These are phyloP conservation scores for Drosophila seguyi DNA, from an alignment of 1,140 invertebrate species.

Conservation along the genomic window DNA sequence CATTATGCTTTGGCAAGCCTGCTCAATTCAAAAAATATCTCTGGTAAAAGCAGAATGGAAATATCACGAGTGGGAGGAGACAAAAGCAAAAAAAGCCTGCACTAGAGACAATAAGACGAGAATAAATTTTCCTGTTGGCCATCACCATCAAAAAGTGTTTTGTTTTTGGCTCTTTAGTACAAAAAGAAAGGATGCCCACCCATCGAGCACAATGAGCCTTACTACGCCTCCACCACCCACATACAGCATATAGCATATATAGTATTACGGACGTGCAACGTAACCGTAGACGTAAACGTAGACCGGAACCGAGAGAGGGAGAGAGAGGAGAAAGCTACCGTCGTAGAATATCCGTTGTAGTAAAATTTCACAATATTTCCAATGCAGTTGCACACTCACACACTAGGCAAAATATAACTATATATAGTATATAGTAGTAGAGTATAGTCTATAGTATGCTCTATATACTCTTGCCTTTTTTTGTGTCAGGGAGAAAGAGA, in stretches of 20 bases:
- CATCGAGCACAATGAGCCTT: constrained; percentile 61
- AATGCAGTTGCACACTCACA: constrained; percentile 57
- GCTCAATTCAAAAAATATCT: constrained; percentile 12
- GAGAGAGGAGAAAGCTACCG: constrained; percentile 27
- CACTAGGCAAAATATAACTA: constrained; percentile 5
- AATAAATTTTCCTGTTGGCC: constrained; percentile 74
- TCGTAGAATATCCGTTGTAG: constrained; percentile 72
- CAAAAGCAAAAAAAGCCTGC: constrained; percentile 15
- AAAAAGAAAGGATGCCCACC: constrained; percentile 2
- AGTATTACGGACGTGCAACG: constrained; percentile 54
- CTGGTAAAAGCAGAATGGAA: not conserved
- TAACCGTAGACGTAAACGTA: constrained; percentile 46
- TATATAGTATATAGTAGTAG: constrained; percentile 52
- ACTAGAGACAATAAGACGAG: constrained; percentile 25
- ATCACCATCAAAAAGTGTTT: constrained; percentile 57
- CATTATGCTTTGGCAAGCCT: constrained; percentile 11
- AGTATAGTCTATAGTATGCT: constrained; percentile 68
- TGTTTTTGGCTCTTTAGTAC: constrained; percentile 18
- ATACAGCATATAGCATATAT: constrained; percentile 25
- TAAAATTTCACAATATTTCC: constrained; percentile 82
- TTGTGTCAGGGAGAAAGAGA: constrained; percentile 51
- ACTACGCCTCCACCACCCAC: constrained; percentile 24
- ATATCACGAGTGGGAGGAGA: not conserved
- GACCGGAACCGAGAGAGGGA: constrained; percentile 14
- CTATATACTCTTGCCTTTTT: constrained; percentile 75